Evolutionary conservation across 2,888 invertebrate genomes (phyloP).

Genomic region (Rhodophaea formosa): DNA sequence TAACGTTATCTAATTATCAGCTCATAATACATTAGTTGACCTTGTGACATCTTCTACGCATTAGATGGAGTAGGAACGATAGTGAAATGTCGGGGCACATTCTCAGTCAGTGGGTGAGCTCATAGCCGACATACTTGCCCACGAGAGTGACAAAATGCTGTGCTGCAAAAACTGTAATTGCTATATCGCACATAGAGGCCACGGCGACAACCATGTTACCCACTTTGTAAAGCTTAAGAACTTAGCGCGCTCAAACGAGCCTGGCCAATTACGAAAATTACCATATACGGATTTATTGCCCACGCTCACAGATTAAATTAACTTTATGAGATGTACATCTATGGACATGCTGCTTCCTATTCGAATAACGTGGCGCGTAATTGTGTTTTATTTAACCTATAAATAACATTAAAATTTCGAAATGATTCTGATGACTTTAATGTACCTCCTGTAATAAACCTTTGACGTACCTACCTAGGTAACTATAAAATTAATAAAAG

Average conservation of each 20-base stretch:
- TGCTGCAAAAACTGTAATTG: conserved; percentile 45
- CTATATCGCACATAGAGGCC: conserved; percentile 33
- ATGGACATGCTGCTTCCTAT: background rate
- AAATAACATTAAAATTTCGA: too few relatives aligned
- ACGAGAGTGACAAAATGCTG: conserved; percentile 58
- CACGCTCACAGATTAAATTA: background rate
- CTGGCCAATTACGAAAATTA: background rate
- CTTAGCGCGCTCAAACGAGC: conserved; percentile 6
- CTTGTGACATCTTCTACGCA: background rate
- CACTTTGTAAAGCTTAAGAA: conserved; percentile 20
- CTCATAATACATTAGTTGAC: background rate
- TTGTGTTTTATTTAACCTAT: too few relatives aligned
- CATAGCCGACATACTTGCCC: conserved; percentile 66
- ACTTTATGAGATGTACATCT: background rate
- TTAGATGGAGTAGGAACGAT: conserved; percentile 38
- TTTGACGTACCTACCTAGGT: too few relatives aligned
- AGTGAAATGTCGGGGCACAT: conserved; percentile 60
- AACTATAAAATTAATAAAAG: too few relatives aligned
- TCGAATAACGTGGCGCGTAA: background rate
- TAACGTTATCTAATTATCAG: too few relatives aligned
- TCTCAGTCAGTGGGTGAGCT: conserved; percentile 58
- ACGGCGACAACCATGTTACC: conserved; percentile 5
- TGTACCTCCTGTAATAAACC: too few relatives aligned
- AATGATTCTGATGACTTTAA: too few relatives aligned
- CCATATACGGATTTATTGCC: background rate